Conservation (phyloP, 2,888 invertebrate species). For the Rotaria sp. region DNA sequence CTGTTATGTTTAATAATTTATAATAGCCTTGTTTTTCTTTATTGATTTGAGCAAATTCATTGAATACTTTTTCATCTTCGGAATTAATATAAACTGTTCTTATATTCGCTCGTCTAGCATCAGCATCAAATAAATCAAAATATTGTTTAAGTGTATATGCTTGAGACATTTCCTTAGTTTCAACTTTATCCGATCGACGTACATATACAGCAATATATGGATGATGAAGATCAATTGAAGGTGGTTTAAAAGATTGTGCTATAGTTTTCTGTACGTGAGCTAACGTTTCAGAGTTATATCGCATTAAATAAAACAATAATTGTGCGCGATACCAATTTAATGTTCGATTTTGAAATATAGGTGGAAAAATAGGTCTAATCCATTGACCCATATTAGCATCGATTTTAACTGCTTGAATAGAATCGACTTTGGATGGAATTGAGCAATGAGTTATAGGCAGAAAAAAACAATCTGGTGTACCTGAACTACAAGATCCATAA, state of each 20-base stretch:
- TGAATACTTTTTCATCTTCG: not conserved
- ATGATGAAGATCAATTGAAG: not conserved
- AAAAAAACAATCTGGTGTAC: not conserved
- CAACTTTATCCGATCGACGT: not conserved
- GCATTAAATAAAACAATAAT: not conserved
- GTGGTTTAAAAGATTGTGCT: not conserved
- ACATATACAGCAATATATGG: not conserved
- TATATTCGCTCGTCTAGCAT: not conserved
- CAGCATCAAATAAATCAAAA: not conserved
- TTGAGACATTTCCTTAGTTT: not conserved
- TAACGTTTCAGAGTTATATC: not conserved
- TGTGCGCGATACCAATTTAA: not conserved
- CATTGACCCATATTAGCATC: not conserved
- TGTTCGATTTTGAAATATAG: not conserved
- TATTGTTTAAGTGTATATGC: not conserved
- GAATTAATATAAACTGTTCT: not conserved
- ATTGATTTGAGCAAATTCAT: not conserved
- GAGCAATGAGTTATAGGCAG: not conserved
- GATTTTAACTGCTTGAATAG: not conserved
- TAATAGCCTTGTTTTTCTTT: not conserved
- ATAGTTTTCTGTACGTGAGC: not conserved
- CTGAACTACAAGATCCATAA: not conserved
- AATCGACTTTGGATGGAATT: not conserved
- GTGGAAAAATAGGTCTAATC: not conserved
- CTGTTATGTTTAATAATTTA: not conserved